Percentiles rank a stretch among this genome's conserved stretches.
Evolutionary conservation across 1,140 invertebrate genomes (phyloP).

Genomic region (Oryctes rhinoceros): DNA sequence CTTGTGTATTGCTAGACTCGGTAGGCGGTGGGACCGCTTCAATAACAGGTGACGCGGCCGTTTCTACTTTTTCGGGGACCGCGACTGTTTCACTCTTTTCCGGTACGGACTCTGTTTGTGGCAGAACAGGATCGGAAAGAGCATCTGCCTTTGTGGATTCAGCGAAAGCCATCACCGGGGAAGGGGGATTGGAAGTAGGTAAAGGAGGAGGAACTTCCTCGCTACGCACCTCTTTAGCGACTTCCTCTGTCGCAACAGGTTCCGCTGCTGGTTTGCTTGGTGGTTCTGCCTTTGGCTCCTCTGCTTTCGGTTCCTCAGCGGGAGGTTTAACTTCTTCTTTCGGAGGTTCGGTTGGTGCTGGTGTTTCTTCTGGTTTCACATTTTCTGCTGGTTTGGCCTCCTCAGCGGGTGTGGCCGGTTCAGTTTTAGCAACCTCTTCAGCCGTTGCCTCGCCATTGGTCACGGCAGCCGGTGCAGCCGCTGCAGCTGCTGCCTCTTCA

Average conservation of each 20-base stretch:
- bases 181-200: conserved; percentile 59
- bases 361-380: conserved; percentile 34
- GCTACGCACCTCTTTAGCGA: conserved; percentile 60
- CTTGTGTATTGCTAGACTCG: background rate
- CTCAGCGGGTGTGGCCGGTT: conserved; percentile 46
- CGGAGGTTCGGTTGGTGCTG: conserved; percentile 38
- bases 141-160: conserved; percentile 59
- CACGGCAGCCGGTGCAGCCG: conserved; percentile 24
- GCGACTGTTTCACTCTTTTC: conserved; percentile 15
- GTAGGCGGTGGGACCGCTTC: background rate
- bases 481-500: conserved; percentile 11
- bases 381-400: conserved; percentile 48
- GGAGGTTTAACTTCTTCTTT: conserved; percentile 41
- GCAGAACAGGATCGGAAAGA: conserved; percentile 42
- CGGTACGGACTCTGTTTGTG: conserved; percentile 32
- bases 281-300: conserved; percentile 48
- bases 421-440: conserved; percentile 46
- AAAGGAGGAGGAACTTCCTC: conserved; percentile 60
- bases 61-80: conserved; percentile 20
- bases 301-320: conserved; percentile 46
- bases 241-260: conserved; percentile 49
- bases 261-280: conserved; percentile 43
- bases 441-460: conserved; percentile 43
- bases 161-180: conserved; percentile 59
- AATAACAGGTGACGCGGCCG: background rate